Conservation (phyloP, 2,797 vertebrate species). For the Falco novaeseelandiae region DNA sequence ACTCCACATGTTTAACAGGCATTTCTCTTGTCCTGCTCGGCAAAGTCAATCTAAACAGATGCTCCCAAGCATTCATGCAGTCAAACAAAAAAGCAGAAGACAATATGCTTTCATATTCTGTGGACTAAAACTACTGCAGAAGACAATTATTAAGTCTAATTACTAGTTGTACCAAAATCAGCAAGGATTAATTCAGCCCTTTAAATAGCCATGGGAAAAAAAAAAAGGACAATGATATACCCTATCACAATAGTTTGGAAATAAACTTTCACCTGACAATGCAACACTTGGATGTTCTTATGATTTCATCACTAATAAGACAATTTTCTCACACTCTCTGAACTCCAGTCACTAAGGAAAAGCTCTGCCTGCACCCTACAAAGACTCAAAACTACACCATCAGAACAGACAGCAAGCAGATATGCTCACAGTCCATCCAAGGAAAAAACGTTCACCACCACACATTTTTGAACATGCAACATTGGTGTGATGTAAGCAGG, state of each 20-base stretch:
- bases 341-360: not conserved
- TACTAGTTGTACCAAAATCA: not conserved
- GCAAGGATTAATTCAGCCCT: not conserved
- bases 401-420: not conserved
- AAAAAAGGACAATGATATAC: not conserved
- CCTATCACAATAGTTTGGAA: not conserved
- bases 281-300: not conserved
- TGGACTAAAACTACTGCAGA: not conserved
- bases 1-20: not conserved
- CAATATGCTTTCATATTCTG: not conserved
- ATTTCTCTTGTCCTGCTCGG: not conserved
- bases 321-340: not conserved
- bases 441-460: not conserved
- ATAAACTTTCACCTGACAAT: not conserved
- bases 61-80: not conserved
- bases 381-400: not conserved
- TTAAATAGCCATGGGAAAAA: not conserved
- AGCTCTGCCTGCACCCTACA: not conserved
- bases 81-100: not conserved
- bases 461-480: not conserved
- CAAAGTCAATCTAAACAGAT: not conserved
- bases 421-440: not conserved
- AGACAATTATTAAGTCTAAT: not conserved
- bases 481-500: accelerated
- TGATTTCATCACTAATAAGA: not conserved